A percentile compares a stretch with the other conserved stretches of the same genome.
Conservation (phyloP, 2,888 invertebrate species). For the Amblyjoppa fuscipennis region DNA sequence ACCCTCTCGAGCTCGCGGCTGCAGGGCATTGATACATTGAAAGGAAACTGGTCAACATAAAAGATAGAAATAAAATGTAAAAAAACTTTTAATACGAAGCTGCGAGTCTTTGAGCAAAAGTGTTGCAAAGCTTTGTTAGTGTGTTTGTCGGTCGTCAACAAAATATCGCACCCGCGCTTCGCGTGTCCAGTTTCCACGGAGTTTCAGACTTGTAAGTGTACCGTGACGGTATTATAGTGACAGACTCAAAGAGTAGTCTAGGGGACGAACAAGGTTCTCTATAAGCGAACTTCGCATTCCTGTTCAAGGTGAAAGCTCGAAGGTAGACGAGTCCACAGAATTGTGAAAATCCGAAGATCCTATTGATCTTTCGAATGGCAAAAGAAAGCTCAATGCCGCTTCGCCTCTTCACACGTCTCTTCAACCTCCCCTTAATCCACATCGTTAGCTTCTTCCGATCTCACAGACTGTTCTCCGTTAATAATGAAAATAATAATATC, state of each 20-base stretch:
- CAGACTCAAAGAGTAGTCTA: not conserved
- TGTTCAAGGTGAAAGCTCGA: not conserved
- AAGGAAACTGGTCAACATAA: not conserved
- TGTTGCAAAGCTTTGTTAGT: not conserved
- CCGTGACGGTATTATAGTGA: not conserved
- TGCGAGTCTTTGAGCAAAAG: not conserved
- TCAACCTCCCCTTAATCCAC: not conserved
- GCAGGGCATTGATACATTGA: constrained; percentile 3
- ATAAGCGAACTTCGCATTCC: not conserved
- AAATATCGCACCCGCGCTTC: no score
- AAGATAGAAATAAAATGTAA: not conserved
- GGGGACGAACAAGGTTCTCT: not conserved
- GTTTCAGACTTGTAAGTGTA: not conserved
- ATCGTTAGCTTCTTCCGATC: no score
- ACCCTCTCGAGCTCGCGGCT: constrained; percentile 14
- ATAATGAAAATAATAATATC: no score
- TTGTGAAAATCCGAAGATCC: not conserved
- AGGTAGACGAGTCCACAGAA: not conserved
- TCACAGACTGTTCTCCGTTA: no score
- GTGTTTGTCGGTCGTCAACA: not conserved
- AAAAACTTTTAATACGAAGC: not conserved
- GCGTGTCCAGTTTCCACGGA: not conserved
- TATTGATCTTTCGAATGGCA: not conserved
- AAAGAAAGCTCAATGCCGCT: not conserved
- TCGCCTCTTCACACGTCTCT: not conserved